phyloP scores from a whole-genome alignment of 2,888 invertebrate genomes.

The Cremastinae sp. region DNA sequence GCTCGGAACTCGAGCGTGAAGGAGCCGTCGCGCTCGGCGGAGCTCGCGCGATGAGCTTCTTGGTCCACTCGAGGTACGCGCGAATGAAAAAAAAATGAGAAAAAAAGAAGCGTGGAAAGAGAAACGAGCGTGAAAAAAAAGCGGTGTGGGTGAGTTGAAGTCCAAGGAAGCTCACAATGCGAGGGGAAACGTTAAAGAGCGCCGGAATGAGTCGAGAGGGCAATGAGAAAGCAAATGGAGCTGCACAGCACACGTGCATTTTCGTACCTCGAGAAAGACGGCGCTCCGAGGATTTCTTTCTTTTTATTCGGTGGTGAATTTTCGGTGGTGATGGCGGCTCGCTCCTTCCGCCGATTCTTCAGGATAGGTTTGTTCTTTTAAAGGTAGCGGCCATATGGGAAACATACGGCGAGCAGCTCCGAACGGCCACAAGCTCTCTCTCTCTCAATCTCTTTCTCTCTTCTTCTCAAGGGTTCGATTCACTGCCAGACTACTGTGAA shows the following conservation, averaged over 20 bases:
- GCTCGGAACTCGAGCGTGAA: conserved; percentile 48
- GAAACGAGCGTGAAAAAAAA: conserved; percentile 25
- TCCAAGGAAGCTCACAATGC: conserved; percentile 48
- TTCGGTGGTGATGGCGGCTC: conserved; percentile 26
- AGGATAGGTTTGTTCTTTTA: conserved; percentile 59
- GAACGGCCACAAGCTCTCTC: conserved; percentile 44
- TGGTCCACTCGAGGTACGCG: conserved; percentile 16
- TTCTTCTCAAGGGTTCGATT: conserved; percentile 77
- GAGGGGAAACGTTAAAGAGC: conserved; percentile 55
- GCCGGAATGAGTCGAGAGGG: conserved; percentile 32
- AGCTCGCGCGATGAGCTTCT: conserved; percentile 20
- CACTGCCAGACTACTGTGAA: conserved; percentile 77
- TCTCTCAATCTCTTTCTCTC: conserved; percentile 59
- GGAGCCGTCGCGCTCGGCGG: conserved; percentile 2
- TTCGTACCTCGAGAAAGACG: conserved; percentile 36
- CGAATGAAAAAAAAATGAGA: conserved; percentile 6
- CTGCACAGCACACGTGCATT: too few relatives aligned
- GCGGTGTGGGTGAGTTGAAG: too few relatives aligned
- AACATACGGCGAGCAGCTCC: conserved; percentile 79
- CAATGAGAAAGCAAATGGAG: conserved; percentile 58
- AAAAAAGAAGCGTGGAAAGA: conserved; percentile 17
- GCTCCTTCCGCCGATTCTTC: conserved; percentile 49
- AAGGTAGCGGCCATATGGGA: conserved; percentile 77
- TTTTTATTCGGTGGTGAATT: conserved; percentile 31
- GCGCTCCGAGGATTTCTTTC: conserved; percentile 28